These are phyloP conservation scores for Drosophila nasuta DNA, from an alignment of 1,140 invertebrate genomes.

Conservation along the genomic window DNA sequence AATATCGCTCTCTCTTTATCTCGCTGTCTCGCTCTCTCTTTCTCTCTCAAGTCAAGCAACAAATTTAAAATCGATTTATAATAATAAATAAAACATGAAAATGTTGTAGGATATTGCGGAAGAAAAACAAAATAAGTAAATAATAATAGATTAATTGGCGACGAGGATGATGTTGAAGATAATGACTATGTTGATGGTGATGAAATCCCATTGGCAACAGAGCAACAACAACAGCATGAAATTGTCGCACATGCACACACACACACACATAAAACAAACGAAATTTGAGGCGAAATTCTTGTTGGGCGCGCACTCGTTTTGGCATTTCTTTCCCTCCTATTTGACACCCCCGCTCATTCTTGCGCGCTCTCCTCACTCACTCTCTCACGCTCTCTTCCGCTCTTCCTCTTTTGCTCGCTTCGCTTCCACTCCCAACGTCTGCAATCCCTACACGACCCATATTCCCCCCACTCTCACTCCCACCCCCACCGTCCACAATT, in stretches of 20 bases:
- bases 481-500: not conserved
- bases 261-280: conserved; percentile 41
- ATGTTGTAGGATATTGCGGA: conserved; percentile 4
- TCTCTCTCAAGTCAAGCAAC: not conserved
- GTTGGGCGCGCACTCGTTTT: conserved; percentile 9
- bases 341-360: not conserved
- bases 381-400: not conserved
- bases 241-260: conserved; percentile 61
- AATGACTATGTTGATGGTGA: conserved; percentile 50
- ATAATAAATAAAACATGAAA: not conserved
- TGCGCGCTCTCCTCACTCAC: not conserved
- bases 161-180: conserved; percentile 42
- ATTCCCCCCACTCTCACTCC: not conserved
- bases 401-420: too few relatives aligned
- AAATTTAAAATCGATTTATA: conserved; percentile 16
- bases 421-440: not conserved
- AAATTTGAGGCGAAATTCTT: conserved; percentile 64
- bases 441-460: conserved; percentile 10
- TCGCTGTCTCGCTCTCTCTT: too few relatives aligned
- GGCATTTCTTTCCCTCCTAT: conserved; percentile 16
- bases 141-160: conserved; percentile 21
- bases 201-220: conserved; percentile 64
- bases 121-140: not conserved
- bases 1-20: not conserved
- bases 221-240: conserved; percentile 19